These are phyloP conservation scores for Plemyria rubiginata DNA, from an alignment of 2,888 invertebrate species.

Conservation along the genomic window DNA sequence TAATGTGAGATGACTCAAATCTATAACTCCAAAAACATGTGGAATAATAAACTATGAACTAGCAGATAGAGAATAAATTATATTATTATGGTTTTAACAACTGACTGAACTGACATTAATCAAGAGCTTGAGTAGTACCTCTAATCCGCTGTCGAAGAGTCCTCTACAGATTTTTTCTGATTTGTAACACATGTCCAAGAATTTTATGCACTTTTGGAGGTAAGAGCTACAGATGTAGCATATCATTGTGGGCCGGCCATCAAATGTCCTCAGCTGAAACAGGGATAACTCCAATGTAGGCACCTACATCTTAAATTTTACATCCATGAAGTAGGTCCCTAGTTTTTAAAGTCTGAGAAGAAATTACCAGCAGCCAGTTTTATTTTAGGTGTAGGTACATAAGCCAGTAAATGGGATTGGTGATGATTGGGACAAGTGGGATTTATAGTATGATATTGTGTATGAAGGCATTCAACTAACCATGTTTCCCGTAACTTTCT, in stretches of 20 bases:
- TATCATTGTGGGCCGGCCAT: constrained; percentile 9
- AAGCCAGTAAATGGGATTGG: no score
- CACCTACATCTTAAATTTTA: not conserved
- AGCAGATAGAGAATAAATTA: no score
- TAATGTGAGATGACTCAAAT: no score
- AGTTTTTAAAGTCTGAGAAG: no score
- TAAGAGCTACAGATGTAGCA: constrained; percentile 27
- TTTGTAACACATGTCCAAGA: constrained; percentile 26
- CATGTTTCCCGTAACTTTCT: constrained; percentile 21
- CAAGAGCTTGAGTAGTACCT: constrained; percentile 5
- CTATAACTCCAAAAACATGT: no score
- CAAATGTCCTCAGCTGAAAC: constrained; percentile 19
- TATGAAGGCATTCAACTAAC: constrained; percentile 9
- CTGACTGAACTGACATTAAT: no score
- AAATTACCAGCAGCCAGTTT: no score
- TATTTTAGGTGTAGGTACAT: no score
- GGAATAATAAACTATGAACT: no score
- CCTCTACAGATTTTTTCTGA: constrained; percentile 27
- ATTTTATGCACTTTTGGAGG: constrained; percentile 15
- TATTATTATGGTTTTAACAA: no score
- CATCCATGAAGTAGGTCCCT: no score
- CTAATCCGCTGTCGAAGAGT: constrained; percentile 8
- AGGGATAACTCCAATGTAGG: not conserved
- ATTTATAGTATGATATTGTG: no score
- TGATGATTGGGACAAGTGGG: not conserved